Base-by-base conservation (phyloP, 2,888 invertebrate genomes). In the Lithosia quadra region DNA sequence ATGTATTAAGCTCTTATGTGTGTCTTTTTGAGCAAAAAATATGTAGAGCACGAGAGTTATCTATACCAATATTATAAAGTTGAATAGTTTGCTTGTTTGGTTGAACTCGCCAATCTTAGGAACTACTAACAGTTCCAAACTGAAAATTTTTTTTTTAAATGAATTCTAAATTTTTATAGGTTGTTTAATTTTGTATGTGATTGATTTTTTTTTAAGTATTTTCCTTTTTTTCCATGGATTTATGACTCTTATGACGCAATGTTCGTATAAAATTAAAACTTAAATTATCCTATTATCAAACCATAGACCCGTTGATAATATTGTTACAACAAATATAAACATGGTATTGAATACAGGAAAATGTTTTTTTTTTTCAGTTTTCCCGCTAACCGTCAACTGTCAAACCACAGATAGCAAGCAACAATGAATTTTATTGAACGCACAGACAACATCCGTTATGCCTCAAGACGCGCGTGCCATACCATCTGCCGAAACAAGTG, bases 401-500 rank as follows among this genome's bases (percentile, higher is more conserved):
- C 60, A 72, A 64, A 66, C 60, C 63, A 61, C 43, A 66, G 70
- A 67, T 67, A 68, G 2, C 43, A n/a, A 65, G 18, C 63, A 67
- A 70, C 59, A 69, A 65, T 53, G 39, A 65, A 10, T 49, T 58
- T 66, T 60, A 64, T 58, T 63, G 11, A 56, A 39, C 62, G 67
- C 65, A 72, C 67, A 64, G 60, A 62, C 69, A 64, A 58, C 49
- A 53, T 67, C 69, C 69, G 72, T 67, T 72, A 67, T 57, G 63
- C 36, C 63, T 21, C n/a, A 56, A 58, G 56, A 36, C 64, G 72
- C 81, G 76, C 81, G 81, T 80, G 80, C 81, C 71, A 67, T 67
- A 65, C 81, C 74, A 81, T 79, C 81, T 79, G 78, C 78, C 56
- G 10, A 2, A 59, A 68, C 80, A 80, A 80, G 80, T 81, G 81